These are phyloP conservation scores for Phodopus roborovskii DNA, from an alignment of 2,113 vertebrate species.

Conservation along the genomic window DNA sequence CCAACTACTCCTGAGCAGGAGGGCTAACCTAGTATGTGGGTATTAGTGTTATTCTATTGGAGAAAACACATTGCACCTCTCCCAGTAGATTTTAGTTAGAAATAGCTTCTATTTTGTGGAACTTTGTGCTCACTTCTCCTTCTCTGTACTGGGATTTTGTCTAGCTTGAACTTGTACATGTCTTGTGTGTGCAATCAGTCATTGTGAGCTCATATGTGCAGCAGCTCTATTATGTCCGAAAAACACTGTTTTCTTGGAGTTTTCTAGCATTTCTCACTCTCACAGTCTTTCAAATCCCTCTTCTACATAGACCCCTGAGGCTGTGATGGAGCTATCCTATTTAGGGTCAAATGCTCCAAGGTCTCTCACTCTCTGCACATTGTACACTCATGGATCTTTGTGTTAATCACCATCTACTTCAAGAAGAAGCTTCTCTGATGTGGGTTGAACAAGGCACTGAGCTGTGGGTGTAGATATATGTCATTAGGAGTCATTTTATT, in stretches of 20 bases:
- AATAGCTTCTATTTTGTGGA: not conserved
- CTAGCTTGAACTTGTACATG: not conserved
- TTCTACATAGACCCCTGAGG: not conserved
- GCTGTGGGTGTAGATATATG: not conserved
- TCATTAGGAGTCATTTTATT: not conserved
- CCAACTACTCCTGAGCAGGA: not conserved
- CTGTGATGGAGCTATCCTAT: not conserved
- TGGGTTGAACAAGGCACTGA: not conserved
- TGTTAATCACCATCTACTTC: not conserved
- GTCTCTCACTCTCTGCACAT: not conserved
- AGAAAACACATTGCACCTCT: no score
- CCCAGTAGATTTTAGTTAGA: not conserved
- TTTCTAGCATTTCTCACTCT: not conserved
- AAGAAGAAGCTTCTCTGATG: not conserved
- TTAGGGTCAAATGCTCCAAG: not conserved
- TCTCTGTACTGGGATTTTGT: not conserved
- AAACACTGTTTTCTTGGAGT: not conserved
- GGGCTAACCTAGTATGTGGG: not conserved
- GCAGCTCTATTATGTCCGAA: not conserved
- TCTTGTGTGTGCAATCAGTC: not conserved
- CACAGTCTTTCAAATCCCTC: not conserved
- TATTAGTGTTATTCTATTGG: not conserved
- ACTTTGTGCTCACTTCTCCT: not conserved
- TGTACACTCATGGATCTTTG: not conserved
- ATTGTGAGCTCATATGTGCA: not conserved